Evolutionary conservation across 1,140 invertebrate genomes (phyloP).

Genomic region (Panonychus citri): DNA sequence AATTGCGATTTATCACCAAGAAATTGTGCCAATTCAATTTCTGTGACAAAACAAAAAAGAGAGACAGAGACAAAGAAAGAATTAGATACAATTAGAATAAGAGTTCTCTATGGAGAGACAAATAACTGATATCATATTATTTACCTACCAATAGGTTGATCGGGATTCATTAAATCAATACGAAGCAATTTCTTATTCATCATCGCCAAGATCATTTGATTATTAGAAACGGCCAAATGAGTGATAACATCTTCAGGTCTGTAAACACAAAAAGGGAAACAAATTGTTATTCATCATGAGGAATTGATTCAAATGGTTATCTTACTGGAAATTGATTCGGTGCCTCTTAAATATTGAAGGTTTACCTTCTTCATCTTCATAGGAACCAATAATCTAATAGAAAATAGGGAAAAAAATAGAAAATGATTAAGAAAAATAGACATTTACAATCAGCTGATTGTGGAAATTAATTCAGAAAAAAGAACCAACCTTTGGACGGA

Average conservation of each 20-base stretch:
- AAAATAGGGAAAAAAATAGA: conserved; percentile 7
- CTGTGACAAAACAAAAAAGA: background rate
- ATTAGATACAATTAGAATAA: conserved; percentile 3
- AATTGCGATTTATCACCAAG: conserved; percentile 20
- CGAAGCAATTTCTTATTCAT: conserved; percentile 51
- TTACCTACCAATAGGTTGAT: conserved; percentile 18
- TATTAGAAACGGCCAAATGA: conserved; percentile 53
- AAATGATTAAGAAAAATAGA: background rate
- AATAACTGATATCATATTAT: too few relatives aligned
- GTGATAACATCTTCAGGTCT: conserved; percentile 48
- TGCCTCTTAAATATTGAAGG: conserved; percentile 23
- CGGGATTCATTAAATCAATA: conserved; percentile 51
- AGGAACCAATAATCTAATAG: conserved; percentile 18
- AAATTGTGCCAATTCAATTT: conserved; percentile 1
- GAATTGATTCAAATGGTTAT: background rate
- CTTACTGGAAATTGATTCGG: conserved; percentile 24
- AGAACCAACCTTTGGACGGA: background rate
- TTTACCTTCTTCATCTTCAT: conserved; percentile 16
- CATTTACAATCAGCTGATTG: background rate
- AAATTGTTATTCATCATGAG: conserved; percentile 10
- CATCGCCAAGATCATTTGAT: conserved; percentile 58
- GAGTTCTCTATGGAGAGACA: too few relatives aligned
- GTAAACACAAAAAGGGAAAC: conserved; percentile 28
- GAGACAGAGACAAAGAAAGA: background rate
- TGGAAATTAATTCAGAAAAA: background rate